Evolutionary conservation across 2,888 invertebrate genomes (phyloP), one percentile per base, ranked within the genome.

Genomic region (Mythimna vitellina): DNA sequence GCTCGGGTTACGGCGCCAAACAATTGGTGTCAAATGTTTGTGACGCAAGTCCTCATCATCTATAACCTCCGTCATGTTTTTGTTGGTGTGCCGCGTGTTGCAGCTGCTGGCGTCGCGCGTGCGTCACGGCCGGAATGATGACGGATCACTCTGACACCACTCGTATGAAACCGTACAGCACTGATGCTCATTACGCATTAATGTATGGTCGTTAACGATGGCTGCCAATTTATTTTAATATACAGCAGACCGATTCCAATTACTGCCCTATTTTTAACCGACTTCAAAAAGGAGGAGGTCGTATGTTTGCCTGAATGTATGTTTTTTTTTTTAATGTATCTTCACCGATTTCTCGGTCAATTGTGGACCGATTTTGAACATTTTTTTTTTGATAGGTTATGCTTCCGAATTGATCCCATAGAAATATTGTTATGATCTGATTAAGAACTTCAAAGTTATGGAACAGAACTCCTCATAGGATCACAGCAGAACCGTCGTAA

Each of bases 151-250:
- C 32, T 12, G 49, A 42, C 73, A 5, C 14, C 56, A 22, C 56
- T 51, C 57, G 62, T 12, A 32, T 63, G 65, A 35, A 20, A 62
- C 61, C 12, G 25, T 42, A 57, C 29, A 75, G 29, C 14, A 51
- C 75, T 51, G 65, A 46, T 69, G 69, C 32, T 69, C 76, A 58
- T 53, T 53, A 74, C 57, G 51, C 42, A 49, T 63, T 58, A 20
- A 63, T 35, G 22, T 63, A 53, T 8, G 6, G 25, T 51, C 51
- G 51, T 38, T 63, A 49, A 75, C 53, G 70, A 58, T 53, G 46
- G 14, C 8, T 46, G 12, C 6, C 58, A 46, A 12, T 5, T 25
- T 8, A 42, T 14, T 8, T n/a, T 14, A n/a, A 12, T 6, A 6
- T 7, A 22, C 72, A 73, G 72, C 20, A 57, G 29, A 32, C 38